phyloP scores from a whole-genome alignment of 2,113 vertebrate species.

The Cisticola juncidis region DNA sequence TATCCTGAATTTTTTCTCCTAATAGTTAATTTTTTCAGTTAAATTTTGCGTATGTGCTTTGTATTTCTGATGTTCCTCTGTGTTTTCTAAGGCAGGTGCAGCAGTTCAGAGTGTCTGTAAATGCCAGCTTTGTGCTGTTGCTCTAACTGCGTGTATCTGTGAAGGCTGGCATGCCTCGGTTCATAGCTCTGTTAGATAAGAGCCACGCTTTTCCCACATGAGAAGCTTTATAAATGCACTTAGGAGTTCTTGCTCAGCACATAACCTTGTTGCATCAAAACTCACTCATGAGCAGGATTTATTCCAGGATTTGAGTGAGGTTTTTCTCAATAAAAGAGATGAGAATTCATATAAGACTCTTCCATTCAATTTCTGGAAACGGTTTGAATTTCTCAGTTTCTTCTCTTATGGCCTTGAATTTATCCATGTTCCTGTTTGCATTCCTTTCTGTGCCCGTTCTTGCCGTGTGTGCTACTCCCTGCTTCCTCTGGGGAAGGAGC shows the following conservation, averaged over 20 bases:
- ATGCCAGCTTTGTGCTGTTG: background rate
- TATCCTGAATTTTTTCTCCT: conserved; percentile 18
- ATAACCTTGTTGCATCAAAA: conserved; percentile 73
- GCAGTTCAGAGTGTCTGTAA: background rate
- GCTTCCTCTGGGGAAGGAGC: background rate
- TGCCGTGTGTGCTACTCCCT: background rate
- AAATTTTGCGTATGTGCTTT: background rate
- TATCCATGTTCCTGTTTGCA: background rate
- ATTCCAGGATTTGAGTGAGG: conserved; percentile 52
- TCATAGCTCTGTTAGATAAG: background rate
- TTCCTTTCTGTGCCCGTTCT: accelerated
- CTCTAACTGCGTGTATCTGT: background rate
- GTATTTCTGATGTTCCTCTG: conserved; percentile 5
- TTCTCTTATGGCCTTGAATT: background rate
- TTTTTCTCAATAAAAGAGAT: background rate
- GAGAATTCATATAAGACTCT: background rate
- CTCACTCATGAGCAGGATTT: conserved; percentile 71
- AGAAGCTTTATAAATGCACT: background rate
- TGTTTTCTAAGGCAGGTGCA: conserved; percentile 37
- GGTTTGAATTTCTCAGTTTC: background rate
- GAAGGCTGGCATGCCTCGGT: background rate
- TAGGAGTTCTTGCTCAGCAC: background rate
- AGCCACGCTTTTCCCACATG: background rate
- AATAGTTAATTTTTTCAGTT: background rate
- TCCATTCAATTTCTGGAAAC: background rate